Percentiles rank a stretch among this genome's conserved stretches.
Conservation (phyloP, 2,113 vertebrate species). For the Oncorhynchus nerka region DNA sequence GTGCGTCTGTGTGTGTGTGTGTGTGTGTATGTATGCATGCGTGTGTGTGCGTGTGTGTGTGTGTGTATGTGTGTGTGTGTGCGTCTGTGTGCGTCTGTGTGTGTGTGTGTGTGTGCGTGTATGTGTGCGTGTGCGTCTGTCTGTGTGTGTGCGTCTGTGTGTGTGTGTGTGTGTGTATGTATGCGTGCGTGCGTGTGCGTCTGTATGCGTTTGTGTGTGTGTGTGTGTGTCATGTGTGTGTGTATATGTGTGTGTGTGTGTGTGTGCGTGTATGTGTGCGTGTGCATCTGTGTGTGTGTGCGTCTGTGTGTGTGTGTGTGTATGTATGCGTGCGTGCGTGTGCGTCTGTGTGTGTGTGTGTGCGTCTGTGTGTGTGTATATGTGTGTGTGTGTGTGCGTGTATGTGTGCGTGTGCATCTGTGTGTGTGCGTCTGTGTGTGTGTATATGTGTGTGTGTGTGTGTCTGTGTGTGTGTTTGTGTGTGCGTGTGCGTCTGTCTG, state of each 20-base stretch:
- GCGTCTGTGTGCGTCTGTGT: neutral
- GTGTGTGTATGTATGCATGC: too few species aligned
- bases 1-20: too few species aligned
- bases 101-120: neutral
- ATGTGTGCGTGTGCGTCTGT: neutral
- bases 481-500: neutral
- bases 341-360: neutral
- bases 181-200: too few species aligned
- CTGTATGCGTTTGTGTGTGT: neutral
- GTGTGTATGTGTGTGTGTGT: neutral
- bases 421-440: neutral
- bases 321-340: neutral
- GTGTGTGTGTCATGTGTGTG: neutral
- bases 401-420: neutral
- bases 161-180: neutral
- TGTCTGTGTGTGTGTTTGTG: neutral
- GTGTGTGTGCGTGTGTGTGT: neutral
- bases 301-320: neutral
- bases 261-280: neutral
- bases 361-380: too few species aligned
- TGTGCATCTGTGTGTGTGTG: neutral
- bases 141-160: neutral
- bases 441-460: neutral
- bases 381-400: too few species aligned
- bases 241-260: neutral